Percentiles rank a stretch among this genome's conserved stretches.
phyloP scores from a whole-genome alignment of 2,113 vertebrate species.

The Alligator sinensis region DNA sequence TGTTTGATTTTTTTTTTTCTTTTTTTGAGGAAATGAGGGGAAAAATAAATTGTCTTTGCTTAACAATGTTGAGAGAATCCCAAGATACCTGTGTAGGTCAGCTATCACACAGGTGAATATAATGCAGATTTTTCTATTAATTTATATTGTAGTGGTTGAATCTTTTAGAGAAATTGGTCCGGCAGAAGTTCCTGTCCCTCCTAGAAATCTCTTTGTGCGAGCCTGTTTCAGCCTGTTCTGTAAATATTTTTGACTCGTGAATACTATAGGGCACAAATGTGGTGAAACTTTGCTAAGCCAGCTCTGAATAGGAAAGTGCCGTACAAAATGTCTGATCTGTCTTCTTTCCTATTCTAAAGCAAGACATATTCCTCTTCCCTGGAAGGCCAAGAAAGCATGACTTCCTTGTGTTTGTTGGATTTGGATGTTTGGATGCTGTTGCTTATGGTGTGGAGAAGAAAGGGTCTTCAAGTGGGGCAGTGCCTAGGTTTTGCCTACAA shows the following conservation, averaged over 20 bases:
- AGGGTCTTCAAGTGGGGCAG: neutral
- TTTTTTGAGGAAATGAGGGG: neutral
- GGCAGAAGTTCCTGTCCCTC: neutral
- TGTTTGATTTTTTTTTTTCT: neutral
- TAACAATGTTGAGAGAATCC: neutral
- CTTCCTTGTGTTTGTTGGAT: neutral
- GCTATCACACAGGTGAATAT: neutral
- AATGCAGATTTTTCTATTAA: neutral
- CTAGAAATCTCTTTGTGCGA: neutral
- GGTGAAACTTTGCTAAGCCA: neutral
- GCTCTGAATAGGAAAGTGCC: neutral
- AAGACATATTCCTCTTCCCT: neutral
- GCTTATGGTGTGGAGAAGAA: neutral
- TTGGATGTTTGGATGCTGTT: neutral
- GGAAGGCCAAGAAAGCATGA: neutral
- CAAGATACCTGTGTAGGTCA: fast-evolving
- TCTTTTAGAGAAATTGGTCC: neutral
- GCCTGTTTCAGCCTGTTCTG: neutral
- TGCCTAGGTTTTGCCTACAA: neutral
- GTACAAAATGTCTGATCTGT: neutral
- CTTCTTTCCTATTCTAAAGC: neutral
- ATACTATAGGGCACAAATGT: neutral
- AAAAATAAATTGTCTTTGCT: neutral
- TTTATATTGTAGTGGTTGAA: neutral
- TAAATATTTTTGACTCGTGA: neutral